These are phyloP conservation scores for Neoaliturus tenellus DNA, from an alignment of 2,888 invertebrate species.

Conservation along the genomic window DNA sequence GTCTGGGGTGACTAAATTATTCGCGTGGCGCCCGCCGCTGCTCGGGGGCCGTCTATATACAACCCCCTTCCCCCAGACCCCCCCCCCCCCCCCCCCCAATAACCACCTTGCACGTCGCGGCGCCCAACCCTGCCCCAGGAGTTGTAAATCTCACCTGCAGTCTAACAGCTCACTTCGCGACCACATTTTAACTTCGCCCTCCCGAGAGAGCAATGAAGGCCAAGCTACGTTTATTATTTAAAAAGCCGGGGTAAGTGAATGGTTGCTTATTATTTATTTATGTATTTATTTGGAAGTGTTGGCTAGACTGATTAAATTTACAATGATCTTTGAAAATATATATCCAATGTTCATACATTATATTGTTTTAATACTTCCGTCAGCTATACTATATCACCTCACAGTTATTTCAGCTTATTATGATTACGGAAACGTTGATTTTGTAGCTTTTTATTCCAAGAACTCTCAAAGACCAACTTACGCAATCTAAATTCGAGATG, in stretches of 20 bases:
- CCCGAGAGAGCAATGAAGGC: not conserved
- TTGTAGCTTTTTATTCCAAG: too few relatives aligned
- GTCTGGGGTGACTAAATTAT: not conserved
- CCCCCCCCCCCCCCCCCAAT: not conserved
- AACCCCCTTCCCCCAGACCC: not conserved
- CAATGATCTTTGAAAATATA: too few relatives aligned
- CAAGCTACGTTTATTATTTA: not conserved
- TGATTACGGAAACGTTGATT: too few relatives aligned
- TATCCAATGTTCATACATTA: too few relatives aligned
- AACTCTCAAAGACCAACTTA: too few relatives aligned
- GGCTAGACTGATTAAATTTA: too few relatives aligned
- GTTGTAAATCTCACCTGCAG: conserved; percentile 12
- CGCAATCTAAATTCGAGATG: too few relatives aligned
- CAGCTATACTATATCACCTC: too few relatives aligned
- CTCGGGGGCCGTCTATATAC: not conserved
- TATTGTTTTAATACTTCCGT: too few relatives aligned
- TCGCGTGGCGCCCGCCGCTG: not conserved
- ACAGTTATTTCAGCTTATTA: too few relatives aligned
- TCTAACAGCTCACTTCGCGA: not conserved
- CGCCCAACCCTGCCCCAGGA: not conserved
- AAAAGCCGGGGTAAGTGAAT: not conserved
- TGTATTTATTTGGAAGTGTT: too few relatives aligned
- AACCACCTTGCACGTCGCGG: not conserved
- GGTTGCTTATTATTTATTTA: too few relatives aligned
- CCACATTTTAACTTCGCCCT: conserved; percentile 14